Evolutionary conservation across 1,140 invertebrate genomes (phyloP).

Genomic region (Marisa cornuarietis): DNA sequence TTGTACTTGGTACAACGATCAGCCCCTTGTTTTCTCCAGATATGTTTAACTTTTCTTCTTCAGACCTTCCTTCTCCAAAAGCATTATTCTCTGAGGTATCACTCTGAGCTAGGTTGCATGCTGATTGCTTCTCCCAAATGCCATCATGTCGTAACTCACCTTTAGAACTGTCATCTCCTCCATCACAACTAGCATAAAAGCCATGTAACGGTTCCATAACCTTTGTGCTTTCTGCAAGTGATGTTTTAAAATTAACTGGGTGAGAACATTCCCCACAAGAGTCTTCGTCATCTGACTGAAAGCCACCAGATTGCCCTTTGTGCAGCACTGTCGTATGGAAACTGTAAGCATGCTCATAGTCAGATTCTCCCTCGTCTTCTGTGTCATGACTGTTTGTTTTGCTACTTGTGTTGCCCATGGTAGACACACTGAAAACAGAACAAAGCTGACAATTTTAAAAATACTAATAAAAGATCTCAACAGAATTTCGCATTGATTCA

Average conservation of each 20-base stretch:
- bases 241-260: neutral
- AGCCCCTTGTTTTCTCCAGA: neutral
- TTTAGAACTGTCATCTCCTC: neutral
- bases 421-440: neutral
- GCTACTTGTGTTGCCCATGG: slow-evolving; percentile 12
- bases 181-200: neutral
- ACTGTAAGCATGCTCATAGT: slow-evolving; percentile 15
- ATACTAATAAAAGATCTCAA: neutral
- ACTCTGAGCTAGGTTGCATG: neutral
- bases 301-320: slow-evolving; percentile 4
- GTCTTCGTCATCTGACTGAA: slow-evolving; percentile 17
- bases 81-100: neutral
- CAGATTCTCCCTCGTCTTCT: slow-evolving; percentile 7
- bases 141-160: neutral
- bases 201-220: neutral
- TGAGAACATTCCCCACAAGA: neutral
- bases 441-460: neutral
- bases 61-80: neutral
- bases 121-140: neutral
- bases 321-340: slow-evolving; percentile 10
- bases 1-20: no score
- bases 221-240: neutral
- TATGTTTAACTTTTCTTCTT: neutral
- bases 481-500: no score
- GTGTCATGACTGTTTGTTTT: slow-evolving; percentile 2